Conservation (phyloP, 2,797 vertebrate genomes). For the Aplochiton taeniatus region DNA sequence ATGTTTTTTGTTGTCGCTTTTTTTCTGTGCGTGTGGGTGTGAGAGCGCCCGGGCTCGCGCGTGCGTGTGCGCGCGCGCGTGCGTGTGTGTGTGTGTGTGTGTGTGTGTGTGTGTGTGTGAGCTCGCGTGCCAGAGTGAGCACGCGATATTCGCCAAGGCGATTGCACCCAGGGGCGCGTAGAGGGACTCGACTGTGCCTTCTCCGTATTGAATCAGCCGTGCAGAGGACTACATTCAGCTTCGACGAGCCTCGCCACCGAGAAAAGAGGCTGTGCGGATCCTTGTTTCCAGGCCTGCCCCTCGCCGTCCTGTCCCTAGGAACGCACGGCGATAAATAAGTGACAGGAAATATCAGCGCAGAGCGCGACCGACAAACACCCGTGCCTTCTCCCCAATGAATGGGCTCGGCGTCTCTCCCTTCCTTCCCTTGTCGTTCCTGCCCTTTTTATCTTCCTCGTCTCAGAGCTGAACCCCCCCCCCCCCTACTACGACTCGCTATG, state of each 20-base stretch:
- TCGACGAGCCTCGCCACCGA: conserved; percentile 38
- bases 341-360: conserved; percentile 42
- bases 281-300: conserved; percentile 38
- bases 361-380: conserved; percentile 24
- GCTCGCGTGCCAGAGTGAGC: not conserved
- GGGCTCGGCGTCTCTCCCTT: conserved; percentile 39
- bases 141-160: conserved; percentile 11
- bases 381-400: conserved; percentile 36
- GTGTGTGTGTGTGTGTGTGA: conserved; percentile 12
- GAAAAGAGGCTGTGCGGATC: conserved; percentile 48
- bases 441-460: conserved; percentile 55
- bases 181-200: conserved; percentile 18
- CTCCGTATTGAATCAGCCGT: conserved; percentile 39
- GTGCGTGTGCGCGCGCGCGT: conserved; percentile 15
- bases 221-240: conserved; percentile 26
- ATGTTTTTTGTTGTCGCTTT: too few relatives aligned
- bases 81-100: conserved; percentile 15
- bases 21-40: too few relatives aligned
- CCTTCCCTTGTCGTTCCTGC: conserved; percentile 51
- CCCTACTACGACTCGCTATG: conserved; percentile 13
- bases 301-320: conserved; percentile 36
- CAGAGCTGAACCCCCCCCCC: conserved; percentile 44
- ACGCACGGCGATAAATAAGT: conserved; percentile 47
- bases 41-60: conserved; percentile 10
- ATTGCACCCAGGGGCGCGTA: conserved; percentile 13